Evolutionary conservation across 2,888 invertebrate species (phyloP).

Genomic region (Ditylenchus weischeri): DNA sequence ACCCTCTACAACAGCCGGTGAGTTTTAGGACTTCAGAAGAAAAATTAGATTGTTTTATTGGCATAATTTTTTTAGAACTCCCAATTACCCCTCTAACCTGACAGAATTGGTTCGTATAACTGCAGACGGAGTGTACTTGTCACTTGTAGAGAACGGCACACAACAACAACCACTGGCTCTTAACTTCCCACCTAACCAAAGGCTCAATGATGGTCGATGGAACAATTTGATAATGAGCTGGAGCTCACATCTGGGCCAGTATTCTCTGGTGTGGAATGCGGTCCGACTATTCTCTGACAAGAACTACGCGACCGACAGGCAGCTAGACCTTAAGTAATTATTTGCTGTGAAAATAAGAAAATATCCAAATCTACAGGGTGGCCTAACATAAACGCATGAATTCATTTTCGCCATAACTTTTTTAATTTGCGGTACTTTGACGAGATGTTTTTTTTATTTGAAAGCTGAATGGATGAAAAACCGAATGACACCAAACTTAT

Average conservation of each 20-base stretch:
- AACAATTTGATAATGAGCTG: conserved; percentile 75
- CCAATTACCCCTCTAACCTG: conserved; percentile 70
- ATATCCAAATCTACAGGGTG: no score
- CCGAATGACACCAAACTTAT: no score
- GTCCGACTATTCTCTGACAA: conserved; percentile 86
- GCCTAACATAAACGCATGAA: no score
- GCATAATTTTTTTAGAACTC: conserved; percentile 63
- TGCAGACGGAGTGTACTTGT: conserved; percentile 86
- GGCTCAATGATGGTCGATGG: conserved; percentile 90
- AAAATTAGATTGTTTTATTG: conserved; percentile 15
- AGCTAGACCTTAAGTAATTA: conserved; percentile 77
- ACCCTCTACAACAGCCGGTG: conserved; percentile 82
- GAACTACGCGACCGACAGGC: conserved; percentile 79
- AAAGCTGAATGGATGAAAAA: no score
- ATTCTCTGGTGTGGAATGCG: conserved; percentile 89
- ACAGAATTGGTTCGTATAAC: conserved; percentile 84
- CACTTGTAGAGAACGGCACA: conserved; percentile 73
- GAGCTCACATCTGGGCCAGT: conserved; percentile 77
- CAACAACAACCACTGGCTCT: conserved; percentile 17
- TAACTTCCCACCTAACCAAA: conserved; percentile 48
- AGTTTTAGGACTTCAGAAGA: conserved; percentile 20
- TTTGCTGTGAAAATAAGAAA: background rate
- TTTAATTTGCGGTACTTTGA: no score
- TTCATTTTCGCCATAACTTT: no score
- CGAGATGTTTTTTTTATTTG: no score